phyloP scores from a whole-genome alignment of 2,797 vertebrate species.

The Toxotes lorentzi region DNA sequence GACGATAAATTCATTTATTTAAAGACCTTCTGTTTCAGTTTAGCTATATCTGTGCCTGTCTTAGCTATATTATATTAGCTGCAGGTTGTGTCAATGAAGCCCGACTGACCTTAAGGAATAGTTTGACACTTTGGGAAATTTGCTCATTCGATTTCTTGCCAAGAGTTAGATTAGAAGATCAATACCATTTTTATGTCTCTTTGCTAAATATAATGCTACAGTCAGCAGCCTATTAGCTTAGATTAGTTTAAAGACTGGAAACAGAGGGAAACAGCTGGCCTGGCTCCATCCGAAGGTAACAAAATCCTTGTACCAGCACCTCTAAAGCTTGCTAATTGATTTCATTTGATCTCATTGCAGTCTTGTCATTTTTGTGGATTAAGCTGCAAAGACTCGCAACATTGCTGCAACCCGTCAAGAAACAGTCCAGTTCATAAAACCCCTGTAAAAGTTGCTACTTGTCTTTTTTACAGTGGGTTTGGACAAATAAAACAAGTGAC shows the following conservation, averaged over 20 bases:
- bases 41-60: constrained; percentile 7
- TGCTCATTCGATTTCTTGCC: not conserved
- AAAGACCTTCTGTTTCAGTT: not conserved
- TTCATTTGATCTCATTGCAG: not conserved
- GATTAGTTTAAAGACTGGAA: constrained; percentile 12
- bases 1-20: not conserved
- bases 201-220: not conserved
- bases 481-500: not conserved
- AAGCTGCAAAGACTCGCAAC: not conserved
- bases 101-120: not conserved
- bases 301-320: constrained; percentile 1
- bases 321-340: not conserved
- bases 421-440: not conserved
- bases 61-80: constrained; percentile 6
- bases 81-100: constrained; percentile 14
- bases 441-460: not conserved
- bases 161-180: not conserved
- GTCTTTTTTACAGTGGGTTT: too few species aligned
- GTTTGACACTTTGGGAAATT: constrained; percentile 16
- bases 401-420: not conserved
- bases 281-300: not conserved
- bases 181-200: not conserved
- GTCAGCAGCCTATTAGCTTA: not conserved
- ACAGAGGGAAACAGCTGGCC: not conserved
- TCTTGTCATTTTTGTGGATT: not conserved